phyloP scores from a whole-genome alignment of 2,888 invertebrate genomes.

The Nemotelus nigrinus region DNA sequence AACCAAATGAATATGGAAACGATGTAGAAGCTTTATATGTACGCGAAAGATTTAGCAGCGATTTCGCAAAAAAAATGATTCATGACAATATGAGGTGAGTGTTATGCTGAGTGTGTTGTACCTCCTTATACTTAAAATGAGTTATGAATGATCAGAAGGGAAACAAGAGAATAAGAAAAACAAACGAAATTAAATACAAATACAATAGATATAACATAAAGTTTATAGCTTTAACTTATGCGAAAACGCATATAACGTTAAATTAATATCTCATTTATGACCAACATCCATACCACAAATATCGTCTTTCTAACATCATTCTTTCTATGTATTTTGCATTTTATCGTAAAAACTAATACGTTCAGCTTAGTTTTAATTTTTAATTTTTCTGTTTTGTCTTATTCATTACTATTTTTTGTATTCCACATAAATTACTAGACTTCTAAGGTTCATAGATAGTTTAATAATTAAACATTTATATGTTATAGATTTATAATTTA shows the following conservation, averaged over 20 bases:
- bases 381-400: neutral
- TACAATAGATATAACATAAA: neutral
- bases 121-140: too few relatives aligned
- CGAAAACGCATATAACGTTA: too few relatives aligned
- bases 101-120: too few relatives aligned
- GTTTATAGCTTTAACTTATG: too few relatives aligned
- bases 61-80: too few relatives aligned
- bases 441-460: slow-evolving; percentile 23
- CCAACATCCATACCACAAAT: slow-evolving; percentile 33
- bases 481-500: slow-evolving; percentile 30
- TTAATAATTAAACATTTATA: slow-evolving; percentile 29
- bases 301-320: neutral
- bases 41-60: too few relatives aligned
- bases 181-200: neutral
- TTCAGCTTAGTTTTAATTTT: slow-evolving; percentile 8
- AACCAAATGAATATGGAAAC: too few relatives aligned
- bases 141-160: too few relatives aligned
- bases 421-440: slow-evolving; percentile 33
- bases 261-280: neutral
- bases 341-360: slow-evolving; percentile 20
- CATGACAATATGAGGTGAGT: too few relatives aligned
- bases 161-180: neutral
- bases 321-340: slow-evolving; percentile 4
- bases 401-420: slow-evolving; percentile 8
- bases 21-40: too few relatives aligned